These are phyloP conservation scores for Chionis minor DNA, from an alignment of 2,113 vertebrate genomes.

Conservation along the genomic window DNA sequence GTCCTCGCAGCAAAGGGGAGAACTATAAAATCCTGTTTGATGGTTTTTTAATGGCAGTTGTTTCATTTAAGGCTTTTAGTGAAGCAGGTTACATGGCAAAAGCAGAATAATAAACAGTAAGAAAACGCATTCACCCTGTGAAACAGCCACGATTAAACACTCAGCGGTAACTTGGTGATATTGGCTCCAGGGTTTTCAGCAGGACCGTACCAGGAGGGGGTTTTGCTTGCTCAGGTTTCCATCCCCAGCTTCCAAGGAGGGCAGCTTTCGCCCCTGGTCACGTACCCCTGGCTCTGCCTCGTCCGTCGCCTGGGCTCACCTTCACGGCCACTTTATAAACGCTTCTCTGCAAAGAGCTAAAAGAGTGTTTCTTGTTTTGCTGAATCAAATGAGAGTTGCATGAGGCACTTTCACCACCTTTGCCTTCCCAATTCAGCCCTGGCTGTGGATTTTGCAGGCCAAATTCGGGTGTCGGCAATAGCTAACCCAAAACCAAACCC, in stretches of 20 bases:
- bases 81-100: constrained; percentile 7
- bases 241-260: background rate
- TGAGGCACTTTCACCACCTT: background rate
- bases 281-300: rapidly evolving
- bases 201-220: background rate
- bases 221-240: background rate
- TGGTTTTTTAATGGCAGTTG: constrained; percentile 40
- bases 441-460: background rate
- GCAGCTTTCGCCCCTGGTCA: background rate
- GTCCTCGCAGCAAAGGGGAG: background rate
- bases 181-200: background rate
- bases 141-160: background rate
- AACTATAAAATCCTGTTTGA: constrained; percentile 48
- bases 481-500: background rate
- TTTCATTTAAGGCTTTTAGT: constrained; percentile 54
- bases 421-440: background rate
- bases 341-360: background rate
- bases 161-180: background rate
- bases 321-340: background rate
- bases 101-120: constrained; percentile 18
- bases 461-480: background rate
- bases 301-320: background rate
- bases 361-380: background rate
- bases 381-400: background rate
- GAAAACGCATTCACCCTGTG: background rate